Percentiles rank a stretch among this genome's conserved stretches.
Conservation (phyloP, 2,888 invertebrate species). For the Caenorhabditis sp. region DNA sequence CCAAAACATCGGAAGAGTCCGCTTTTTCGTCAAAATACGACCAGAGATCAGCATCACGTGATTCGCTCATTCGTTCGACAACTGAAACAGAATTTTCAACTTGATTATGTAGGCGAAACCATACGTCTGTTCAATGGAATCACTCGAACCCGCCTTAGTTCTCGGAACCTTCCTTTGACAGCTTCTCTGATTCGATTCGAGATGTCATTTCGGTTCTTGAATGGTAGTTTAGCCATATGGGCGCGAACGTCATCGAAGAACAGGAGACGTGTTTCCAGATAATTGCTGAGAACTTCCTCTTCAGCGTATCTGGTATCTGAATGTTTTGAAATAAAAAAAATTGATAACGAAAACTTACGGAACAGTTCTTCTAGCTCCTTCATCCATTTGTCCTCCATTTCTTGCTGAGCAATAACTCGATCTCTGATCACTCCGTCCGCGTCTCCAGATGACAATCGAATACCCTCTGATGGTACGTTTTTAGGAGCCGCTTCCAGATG, state of each 20-base stretch:
- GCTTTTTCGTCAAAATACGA: slow-evolving; percentile 63
- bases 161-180: slow-evolving; percentile 58
- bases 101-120: neutral
- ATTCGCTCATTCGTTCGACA: slow-evolving; percentile 60
- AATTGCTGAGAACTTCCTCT: slow-evolving; percentile 50
- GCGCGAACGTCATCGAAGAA: slow-evolving; percentile 54
- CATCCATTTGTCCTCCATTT: slow-evolving; percentile 61
- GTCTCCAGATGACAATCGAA: slow-evolving; percentile 27
- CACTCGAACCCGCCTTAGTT: slow-evolving; percentile 53
- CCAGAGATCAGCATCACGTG: slow-evolving; percentile 62
- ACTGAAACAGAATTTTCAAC: slow-evolving; percentile 44
- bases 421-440: slow-evolving; percentile 41
- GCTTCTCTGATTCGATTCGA: slow-evolving; percentile 60
- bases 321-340: neutral
- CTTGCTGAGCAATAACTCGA: slow-evolving; percentile 46
- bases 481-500: slow-evolving; percentile 58
- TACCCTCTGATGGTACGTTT: slow-evolving; percentile 46
- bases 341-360: slow-evolving; percentile 24
- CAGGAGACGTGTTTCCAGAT: slow-evolving; percentile 52
- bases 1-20: slow-evolving; percentile 49
- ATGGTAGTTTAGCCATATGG: slow-evolving; percentile 53
- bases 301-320: slow-evolving; percentile 43
- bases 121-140: slow-evolving; percentile 63
- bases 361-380: slow-evolving; percentile 50
- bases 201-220: slow-evolving; percentile 57